Conservation (phyloP, 1,140 invertebrate species). For the Bathynomus jamesi region DNA sequence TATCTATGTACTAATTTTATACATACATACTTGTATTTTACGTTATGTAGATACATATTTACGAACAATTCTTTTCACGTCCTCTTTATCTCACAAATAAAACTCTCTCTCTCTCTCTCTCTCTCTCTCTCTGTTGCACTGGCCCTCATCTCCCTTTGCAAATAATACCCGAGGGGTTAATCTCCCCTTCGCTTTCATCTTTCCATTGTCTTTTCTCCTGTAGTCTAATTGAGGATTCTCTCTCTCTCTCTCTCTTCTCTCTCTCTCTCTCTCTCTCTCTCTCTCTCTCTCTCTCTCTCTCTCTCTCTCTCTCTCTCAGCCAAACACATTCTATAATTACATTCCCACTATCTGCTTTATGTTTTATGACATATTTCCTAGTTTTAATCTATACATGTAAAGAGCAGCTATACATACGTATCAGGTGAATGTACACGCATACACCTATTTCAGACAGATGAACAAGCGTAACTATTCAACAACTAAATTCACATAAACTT, state of each 20-base stretch:
- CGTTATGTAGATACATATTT: too few relatives aligned
- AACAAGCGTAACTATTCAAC: too few relatives aligned
- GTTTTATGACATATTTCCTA: too few relatives aligned
- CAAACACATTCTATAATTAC: background rate
- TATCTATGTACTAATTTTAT: background rate
- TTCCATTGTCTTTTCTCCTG: background rate
- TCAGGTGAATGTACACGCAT: too few relatives aligned
- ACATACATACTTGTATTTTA: too few relatives aligned
- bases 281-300: background rate
- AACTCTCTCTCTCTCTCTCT: background rate
- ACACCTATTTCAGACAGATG: too few relatives aligned
- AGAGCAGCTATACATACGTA: too few relatives aligned
- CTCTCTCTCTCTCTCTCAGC: background rate
- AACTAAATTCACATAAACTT: too few relatives aligned
- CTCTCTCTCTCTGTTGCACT: background rate
- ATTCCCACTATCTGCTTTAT: background rate
- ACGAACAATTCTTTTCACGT: too few relatives aligned
- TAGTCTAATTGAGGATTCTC: background rate
- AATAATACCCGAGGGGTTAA: background rate
- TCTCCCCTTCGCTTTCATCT: background rate
- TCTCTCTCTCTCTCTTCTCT: background rate
- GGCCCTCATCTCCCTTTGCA: background rate
- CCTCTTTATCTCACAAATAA: background rate
- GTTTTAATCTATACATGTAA: too few relatives aligned
- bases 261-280: background rate